Evolutionary conservation across 2,888 invertebrate genomes (phyloP), one percentile per base, ranked within the genome.

Genomic region (Selenia dentaria): DNA sequence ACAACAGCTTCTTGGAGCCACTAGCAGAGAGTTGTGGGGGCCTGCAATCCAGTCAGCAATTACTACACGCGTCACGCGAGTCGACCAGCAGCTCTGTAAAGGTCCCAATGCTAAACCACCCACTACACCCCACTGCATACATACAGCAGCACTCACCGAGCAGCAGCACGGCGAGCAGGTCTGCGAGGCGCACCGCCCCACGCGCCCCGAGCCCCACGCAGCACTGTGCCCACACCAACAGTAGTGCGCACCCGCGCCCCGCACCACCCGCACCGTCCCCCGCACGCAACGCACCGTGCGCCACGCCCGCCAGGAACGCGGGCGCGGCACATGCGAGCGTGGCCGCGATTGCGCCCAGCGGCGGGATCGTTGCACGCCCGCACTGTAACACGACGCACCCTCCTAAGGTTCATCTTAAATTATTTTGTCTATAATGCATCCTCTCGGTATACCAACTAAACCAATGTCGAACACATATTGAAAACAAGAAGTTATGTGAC

Each of bases 221-320:
- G 57, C 83, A 83, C 51, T 83, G 81, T 11, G 65, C 70, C 51
- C 82, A 85, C 40, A 84, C 54, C 57, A 85, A 59, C 47, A 58
- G 39, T 33, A 85, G 61, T 6, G 79, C 79, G n/a, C 73, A 70
- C n/a, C 35, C 20, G 13, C 38, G 72, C 16, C 36, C 60, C 60
- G 32, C 32, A 45, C 43, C 18, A 41, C 47, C 47, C 26, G 20
- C 24, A 33, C 31, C 37, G 51, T 14, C 36, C 38, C 40, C 13
- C 34, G 24, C 33, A 45, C 42, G 22, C 51, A 35, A 41, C 48
- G 28, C 39, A 14, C 49, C n/a, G n/a, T n/a, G 26, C 38, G 20
- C 25, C 32, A 54, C 49, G 8, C 83, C 83, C 12, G 62, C 51
- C 6, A 53, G 43, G 59, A 73, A 81, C 2, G 83, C 79, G 0